Evolutionary conservation across 2,888 invertebrate species (phyloP).

Genomic region (Opisthograptis luteolata): DNA sequence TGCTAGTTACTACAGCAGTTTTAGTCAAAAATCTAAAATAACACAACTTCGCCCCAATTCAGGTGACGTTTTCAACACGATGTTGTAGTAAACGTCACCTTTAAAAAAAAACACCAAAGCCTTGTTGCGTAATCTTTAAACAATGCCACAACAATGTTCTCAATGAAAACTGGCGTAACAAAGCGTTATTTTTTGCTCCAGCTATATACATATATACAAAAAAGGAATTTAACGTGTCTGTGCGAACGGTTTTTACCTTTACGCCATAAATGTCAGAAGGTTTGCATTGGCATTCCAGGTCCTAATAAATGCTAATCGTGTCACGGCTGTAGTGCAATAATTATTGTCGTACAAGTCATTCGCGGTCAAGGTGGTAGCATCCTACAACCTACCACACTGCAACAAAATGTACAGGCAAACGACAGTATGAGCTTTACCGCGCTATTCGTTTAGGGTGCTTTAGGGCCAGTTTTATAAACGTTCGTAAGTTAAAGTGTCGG

Average conservation of each 20-base stretch:
- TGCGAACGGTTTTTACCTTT: slow-evolving; percentile 35
- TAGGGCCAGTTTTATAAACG: too few relatives aligned
- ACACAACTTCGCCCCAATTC: too few relatives aligned
- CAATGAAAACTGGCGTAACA: slow-evolving; percentile 8
- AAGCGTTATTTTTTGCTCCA: slow-evolving; percentile 18
- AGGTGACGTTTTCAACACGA: too few relatives aligned
- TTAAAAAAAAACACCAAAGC: too few relatives aligned
- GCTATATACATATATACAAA: slow-evolving; percentile 33
- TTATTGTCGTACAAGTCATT: slow-evolving; percentile 52
- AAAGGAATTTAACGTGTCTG: slow-evolving; percentile 42
- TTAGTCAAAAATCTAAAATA: too few relatives aligned
- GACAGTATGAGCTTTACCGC: slow-evolving; percentile 4
- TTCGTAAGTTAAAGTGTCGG: too few relatives aligned
- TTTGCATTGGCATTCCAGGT: slow-evolving; percentile 43
- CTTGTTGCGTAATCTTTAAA: too few relatives aligned
- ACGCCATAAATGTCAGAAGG: slow-evolving; percentile 48
- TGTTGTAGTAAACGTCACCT: too few relatives aligned
- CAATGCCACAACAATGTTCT: too few relatives aligned
- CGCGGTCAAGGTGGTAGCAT: slow-evolving; percentile 77
- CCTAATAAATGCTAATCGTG: slow-evolving; percentile 60
- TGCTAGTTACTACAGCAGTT: too few relatives aligned
- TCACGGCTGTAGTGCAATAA: slow-evolving; percentile 64
- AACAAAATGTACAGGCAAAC: not conserved
- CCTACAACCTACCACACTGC: slow-evolving; percentile 34
- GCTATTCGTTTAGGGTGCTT: too few relatives aligned